Evolutionary conservation across 1,140 invertebrate species (phyloP), one percentile per base, ranked within the genome.

Genomic region (Trichonephila inaurata): DNA sequence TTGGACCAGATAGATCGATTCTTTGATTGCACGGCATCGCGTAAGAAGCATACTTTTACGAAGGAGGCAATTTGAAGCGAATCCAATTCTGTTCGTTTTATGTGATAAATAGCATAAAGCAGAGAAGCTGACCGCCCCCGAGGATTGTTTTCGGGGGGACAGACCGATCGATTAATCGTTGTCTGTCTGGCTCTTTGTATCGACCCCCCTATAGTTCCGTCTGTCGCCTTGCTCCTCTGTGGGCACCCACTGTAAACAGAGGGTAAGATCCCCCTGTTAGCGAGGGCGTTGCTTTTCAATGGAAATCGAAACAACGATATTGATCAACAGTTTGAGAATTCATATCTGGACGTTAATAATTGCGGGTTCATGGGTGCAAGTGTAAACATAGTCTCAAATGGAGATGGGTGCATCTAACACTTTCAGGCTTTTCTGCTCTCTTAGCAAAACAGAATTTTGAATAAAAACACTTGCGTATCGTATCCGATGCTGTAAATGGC

Each of bases 151-250:
- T 82, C 89, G 61, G 89, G 89, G 69, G 77, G 83, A 28, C 61
- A 88, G 86, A 88, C 86, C 60, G 86, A 88, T 88, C 86, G 86
- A 88, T 88, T 88, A 88, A 88, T 83, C 86, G 83, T 16, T 85
- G 86, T 88, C 86, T 88, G 86, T 88, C 86, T 88, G 82, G 40
- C 58, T 60, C 82, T 77, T 51, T 28, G 61, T 88, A 88, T 88
- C 86, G 86, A 88, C 62, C 82, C 82, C 77, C 69, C 44, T 51
- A 19, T 88, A 2, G 28, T 8, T 88, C 86, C 51, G 60, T 85
- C 51, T 85, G 83, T 64, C 72, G 72, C 61, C 86, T 44, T 28
- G 40, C 4, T 24, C 40, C 19, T 58, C 4, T 16, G 66, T 51
- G 66, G 64, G 12, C 16, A 60, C 33, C 33, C 18, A 28, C 21